Conservation (phyloP, 2,113 vertebrate species). For the rat (Rattus norvegicus) region DNA sequence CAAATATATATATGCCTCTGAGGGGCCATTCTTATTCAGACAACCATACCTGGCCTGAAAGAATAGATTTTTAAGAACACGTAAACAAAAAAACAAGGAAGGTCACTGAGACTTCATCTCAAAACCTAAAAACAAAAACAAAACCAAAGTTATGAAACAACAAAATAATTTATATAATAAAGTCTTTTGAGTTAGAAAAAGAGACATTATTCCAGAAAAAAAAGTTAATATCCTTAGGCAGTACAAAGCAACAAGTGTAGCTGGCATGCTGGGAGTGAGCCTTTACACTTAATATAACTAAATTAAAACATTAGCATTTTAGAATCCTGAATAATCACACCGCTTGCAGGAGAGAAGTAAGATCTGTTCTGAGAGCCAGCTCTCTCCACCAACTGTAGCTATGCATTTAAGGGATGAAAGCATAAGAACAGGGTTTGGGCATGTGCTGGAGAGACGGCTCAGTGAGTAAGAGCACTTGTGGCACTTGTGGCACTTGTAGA, state of each 20-base stretch:
- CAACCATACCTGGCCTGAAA: not conserved
- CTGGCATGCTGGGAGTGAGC: too few species aligned
- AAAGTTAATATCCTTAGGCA: not conserved
- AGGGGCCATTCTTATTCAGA: not conserved
- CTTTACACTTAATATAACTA: not conserved
- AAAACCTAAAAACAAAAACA: not conserved
- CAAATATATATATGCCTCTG: not conserved
- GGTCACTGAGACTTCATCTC: not conserved
- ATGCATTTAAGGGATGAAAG: not conserved
- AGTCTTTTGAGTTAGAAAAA: slow-evolving; percentile 46
- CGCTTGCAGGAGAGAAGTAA: slow-evolving; percentile 25
- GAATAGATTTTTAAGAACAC: not conserved
- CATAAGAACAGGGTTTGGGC: not conserved
- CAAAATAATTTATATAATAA: not conserved
- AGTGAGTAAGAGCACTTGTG: too few species aligned
- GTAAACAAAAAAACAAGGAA: not conserved
- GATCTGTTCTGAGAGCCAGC: not conserved
- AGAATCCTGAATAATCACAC: not conserved
- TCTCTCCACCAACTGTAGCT: not conserved
- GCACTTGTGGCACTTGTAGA: not conserved
- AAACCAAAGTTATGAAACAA: not conserved
- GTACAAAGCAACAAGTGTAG: not conserved
- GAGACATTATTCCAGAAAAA: not conserved
- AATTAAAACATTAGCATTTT: slow-evolving; percentile 26
- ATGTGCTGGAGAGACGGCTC: too few species aligned